Percentiles rank a stretch among this genome's conserved stretches.
Evolutionary conservation across 2,888 invertebrate species (phyloP).

Genomic region (Tetheella fluctuosa): DNA sequence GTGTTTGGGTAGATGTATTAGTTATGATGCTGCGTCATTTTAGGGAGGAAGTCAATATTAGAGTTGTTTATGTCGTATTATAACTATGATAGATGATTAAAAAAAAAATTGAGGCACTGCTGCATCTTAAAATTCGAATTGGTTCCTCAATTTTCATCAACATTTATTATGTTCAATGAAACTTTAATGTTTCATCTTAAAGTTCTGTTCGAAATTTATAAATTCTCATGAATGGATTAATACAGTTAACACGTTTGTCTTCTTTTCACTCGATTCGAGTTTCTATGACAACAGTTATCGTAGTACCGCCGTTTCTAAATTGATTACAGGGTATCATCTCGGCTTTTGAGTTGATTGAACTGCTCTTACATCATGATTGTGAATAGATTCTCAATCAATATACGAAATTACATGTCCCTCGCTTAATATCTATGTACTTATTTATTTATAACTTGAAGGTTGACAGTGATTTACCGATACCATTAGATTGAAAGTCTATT

Average conservation of each 20-base stretch:
- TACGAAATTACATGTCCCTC: not conserved
- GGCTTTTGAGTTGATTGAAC: slow-evolving; percentile 9
- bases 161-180: too few species aligned
- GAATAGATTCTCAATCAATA: slow-evolving; percentile 1
- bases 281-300: not conserved
- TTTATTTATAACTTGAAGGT: not conserved
- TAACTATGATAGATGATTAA: too few species aligned
- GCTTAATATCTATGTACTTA: not conserved
- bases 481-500: not conserved
- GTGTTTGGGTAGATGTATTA: not conserved
- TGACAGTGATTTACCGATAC: not conserved
- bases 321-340: slow-evolving; percentile 1
- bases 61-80: not conserved
- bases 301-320: not conserved
- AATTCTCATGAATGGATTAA: not conserved
- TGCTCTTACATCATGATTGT: not conserved
- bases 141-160: too few species aligned
- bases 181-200: not conserved
- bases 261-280: not conserved
- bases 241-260: not conserved
- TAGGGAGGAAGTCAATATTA: not conserved
- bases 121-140: too few species aligned
- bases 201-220: not conserved
- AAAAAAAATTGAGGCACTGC: not conserved
- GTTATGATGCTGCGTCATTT: not conserved